These are phyloP conservation scores for Loris lydekkerianus DNA, from an alignment of 2,797 vertebrate genomes.

Conservation along the genomic window DNA sequence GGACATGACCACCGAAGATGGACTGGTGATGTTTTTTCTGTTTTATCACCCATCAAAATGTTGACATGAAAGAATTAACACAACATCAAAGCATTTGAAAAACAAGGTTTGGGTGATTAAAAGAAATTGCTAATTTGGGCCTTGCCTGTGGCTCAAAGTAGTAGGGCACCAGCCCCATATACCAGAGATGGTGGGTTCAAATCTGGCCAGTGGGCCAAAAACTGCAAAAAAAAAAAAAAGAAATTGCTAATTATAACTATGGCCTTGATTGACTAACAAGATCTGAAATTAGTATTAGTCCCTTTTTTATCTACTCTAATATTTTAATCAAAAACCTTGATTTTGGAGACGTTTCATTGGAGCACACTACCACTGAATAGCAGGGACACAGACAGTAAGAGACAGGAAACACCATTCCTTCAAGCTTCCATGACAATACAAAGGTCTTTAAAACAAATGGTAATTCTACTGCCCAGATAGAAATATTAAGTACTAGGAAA, in stretches of 20 bases:
- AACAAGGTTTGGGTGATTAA: conserved; percentile 14
- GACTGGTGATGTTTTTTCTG: neutral
- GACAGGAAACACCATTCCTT: conserved; percentile 15
- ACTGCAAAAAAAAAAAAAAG: too few relatives aligned
- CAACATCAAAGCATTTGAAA: conserved; percentile 44
- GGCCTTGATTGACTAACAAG: neutral
- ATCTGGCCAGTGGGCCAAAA: too few relatives aligned
- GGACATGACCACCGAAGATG: neutral
- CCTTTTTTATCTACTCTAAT: neutral
- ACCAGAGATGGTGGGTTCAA: too few relatives aligned
- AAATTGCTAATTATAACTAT: neutral
- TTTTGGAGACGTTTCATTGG: neutral
- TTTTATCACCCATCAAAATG: neutral
- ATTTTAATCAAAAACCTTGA: conserved; percentile 21
- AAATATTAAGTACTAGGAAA: neutral
- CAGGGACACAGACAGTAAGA: neutral
- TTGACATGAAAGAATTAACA: neutral
- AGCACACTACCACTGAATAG: neutral
- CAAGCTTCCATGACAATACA: neutral
- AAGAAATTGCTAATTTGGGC: neutral
- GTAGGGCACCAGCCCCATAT: too few relatives aligned
- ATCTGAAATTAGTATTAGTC: neutral
- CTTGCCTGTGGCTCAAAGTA: too few relatives aligned
- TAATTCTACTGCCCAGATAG: neutral
- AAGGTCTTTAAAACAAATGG: neutral